A percentile compares a stretch with the other conserved stretches of the same genome.
These are phyloP conservation scores for Limanda limanda DNA, from an alignment of 2,113 vertebrate species.

Conservation along the genomic window DNA sequence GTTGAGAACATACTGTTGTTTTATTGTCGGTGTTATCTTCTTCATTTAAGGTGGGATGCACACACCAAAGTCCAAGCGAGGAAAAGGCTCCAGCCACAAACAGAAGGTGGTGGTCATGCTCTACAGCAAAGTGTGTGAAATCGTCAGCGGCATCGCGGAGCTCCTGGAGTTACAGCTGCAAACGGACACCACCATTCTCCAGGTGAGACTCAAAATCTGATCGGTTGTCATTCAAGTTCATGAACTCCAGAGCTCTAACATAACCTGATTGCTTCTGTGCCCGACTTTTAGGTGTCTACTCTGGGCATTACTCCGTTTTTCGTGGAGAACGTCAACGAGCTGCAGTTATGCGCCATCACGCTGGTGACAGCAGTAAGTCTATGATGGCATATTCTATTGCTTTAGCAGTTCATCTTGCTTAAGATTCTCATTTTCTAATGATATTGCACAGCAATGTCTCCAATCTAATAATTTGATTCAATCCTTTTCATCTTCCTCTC, in stretches of 20 bases:
- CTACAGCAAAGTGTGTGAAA: constrained; percentile 97
- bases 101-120: constrained; percentile 95
- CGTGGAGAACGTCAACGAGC: constrained; percentile 97
- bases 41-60: constrained; percentile 85
- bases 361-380: constrained; percentile 96
- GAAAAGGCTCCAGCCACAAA: constrained; percentile 93
- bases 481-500: not conserved
- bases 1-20: not conserved
- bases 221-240: not conserved
- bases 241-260: not conserved
- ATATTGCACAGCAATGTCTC: no score
- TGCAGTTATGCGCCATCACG: constrained; percentile 96
- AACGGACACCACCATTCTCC: constrained; percentile 97
- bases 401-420: not conserved
- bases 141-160: constrained; percentile 93
- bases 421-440: not conserved
- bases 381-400: not conserved
- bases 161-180: constrained; percentile 96
- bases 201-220: constrained; percentile 80
- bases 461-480: no score
- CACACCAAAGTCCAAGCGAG: constrained; percentile 94
- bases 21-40: not conserved
- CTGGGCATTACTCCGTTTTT: constrained; percentile 99
- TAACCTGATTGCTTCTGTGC: constrained; percentile 13
- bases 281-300: constrained; percentile 88